phyloP scores from a whole-genome alignment of 2,113 vertebrate species.

The Cavia aperea region DNA sequence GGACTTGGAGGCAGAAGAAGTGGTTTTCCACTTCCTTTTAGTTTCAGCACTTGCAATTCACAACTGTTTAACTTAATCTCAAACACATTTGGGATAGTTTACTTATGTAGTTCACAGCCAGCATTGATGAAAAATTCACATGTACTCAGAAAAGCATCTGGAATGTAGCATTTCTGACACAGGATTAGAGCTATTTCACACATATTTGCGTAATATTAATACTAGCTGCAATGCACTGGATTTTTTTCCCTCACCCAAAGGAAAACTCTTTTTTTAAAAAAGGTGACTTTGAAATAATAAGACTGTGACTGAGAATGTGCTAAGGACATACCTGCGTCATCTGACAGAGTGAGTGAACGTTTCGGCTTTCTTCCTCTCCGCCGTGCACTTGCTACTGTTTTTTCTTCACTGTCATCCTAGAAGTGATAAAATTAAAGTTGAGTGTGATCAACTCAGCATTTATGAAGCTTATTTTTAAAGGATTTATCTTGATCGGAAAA shows the following conservation, averaged over 20 bases:
- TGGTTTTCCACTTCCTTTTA: constrained; percentile 76
- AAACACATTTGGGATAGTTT: constrained; percentile 77
- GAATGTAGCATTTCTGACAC: constrained; percentile 77
- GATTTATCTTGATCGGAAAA: background rate
- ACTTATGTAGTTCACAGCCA: constrained; percentile 75
- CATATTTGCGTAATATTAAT: constrained; percentile 75
- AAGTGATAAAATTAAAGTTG: background rate
- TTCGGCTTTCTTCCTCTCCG: constrained; percentile 78
- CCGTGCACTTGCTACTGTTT: constrained; percentile 53
- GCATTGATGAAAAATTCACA: constrained; percentile 70
- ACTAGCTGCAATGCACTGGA: constrained; percentile 63
- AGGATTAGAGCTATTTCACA: constrained; percentile 76
- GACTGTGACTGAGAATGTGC: background rate
- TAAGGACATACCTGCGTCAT: constrained; percentile 81
- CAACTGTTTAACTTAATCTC: constrained; percentile 78
- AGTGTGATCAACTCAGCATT: background rate
- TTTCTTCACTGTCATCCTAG: constrained; percentile 75
- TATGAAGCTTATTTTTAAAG: background rate
- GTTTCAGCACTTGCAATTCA: constrained; percentile 70
- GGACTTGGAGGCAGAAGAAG: constrained; percentile 63
- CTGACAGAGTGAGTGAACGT: constrained; percentile 65
- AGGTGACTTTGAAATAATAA: constrained; percentile 44
- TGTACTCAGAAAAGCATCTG: constrained; percentile 74
- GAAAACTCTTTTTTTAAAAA: constrained; percentile 42
- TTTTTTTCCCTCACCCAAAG: constrained; percentile 60